A percentile compares a stretch with the other conserved stretches of the same genome.
Conservation (phyloP, 2,888 invertebrate genomes). For the Pristionchus japonicus region DNA sequence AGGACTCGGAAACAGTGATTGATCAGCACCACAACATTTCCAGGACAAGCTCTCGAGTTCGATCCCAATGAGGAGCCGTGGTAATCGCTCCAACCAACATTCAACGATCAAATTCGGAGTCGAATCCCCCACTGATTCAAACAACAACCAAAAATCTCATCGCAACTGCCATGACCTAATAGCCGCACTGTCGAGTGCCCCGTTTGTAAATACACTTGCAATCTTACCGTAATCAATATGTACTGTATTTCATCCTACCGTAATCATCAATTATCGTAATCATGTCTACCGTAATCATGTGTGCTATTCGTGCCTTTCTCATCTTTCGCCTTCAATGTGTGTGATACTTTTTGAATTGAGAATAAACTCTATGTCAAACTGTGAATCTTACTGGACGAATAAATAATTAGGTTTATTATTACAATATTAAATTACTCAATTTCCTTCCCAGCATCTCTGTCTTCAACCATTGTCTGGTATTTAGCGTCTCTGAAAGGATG, state of each 20-base stretch:
- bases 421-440: not conserved
- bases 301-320: conserved; percentile 7
- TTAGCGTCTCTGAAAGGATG: not conserved
- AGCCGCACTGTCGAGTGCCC: not conserved
- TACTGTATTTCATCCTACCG: not conserved
- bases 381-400: not conserved
- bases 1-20: no score
- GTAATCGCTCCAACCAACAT: not conserved
- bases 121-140: not conserved
- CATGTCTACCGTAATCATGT: not conserved
- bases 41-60: not conserved
- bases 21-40: not conserved
- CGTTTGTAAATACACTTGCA: not conserved
- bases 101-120: not conserved
- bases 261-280: not conserved
- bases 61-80: not conserved
- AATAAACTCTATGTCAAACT: conserved; percentile 5
- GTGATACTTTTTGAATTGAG: not conserved
- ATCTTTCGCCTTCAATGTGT: conserved; percentile 5
- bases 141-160: conserved; percentile 11
- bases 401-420: not conserved
- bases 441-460: not conserved
- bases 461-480: not conserved
- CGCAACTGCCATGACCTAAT: conserved; percentile 21
- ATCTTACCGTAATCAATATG: conserved; percentile 6